phyloP scores from a whole-genome alignment of 2,888 invertebrate genomes.

The Kuschelorhynchus macadamiae region DNA sequence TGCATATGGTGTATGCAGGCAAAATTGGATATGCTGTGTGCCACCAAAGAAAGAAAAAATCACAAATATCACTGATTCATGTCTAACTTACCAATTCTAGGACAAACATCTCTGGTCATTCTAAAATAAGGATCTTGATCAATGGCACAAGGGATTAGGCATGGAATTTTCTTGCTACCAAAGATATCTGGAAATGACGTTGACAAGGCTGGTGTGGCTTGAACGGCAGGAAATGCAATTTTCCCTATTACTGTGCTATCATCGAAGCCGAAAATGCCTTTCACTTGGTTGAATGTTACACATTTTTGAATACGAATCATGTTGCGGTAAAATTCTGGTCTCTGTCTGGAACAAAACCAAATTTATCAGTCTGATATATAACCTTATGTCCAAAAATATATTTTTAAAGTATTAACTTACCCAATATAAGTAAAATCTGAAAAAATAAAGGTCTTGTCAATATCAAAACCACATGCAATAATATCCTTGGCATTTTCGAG shows the following conservation, averaged over 20 bases:
- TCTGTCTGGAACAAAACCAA: constrained; percentile 75
- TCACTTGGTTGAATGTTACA: constrained; percentile 98
- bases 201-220: constrained; percentile 95
- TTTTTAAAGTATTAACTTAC: constrained; percentile 75
- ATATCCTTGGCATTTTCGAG: constrained; percentile 97
- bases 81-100: constrained; percentile 80
- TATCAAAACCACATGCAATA: constrained; percentile 95
- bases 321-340: constrained; percentile 93
- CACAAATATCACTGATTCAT: no score
- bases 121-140: constrained; percentile 99
- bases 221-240: constrained; percentile 95
- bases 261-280: constrained; percentile 97
- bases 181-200: constrained; percentile 94
- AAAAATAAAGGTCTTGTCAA: constrained; percentile 96
- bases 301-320: constrained; percentile 93
- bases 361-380: no score
- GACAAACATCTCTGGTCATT: constrained; percentile 98
- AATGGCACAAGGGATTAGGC: constrained; percentile 97
- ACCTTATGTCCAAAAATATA: no score
- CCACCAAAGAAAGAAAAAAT: no score
- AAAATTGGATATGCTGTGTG: no score
- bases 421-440: constrained; percentile 95
- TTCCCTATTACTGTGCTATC: constrained; percentile 97
- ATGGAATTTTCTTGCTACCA: constrained; percentile 81
- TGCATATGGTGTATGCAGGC: no score